These are phyloP conservation scores for Merodon equestris DNA, from an alignment of 2,888 invertebrate genomes.

Conservation along the genomic window DNA sequence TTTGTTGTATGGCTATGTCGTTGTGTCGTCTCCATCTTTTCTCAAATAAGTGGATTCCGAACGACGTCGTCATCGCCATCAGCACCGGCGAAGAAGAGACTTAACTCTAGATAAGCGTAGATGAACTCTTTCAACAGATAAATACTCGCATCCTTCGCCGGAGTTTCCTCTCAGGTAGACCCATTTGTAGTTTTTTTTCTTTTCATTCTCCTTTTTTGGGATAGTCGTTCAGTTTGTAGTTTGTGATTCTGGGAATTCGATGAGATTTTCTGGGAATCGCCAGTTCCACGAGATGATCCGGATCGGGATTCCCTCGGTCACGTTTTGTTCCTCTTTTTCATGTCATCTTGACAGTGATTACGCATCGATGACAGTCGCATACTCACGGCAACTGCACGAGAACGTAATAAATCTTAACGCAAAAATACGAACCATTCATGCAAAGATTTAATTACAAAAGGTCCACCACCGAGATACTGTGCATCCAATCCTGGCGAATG, in stretches of 20 bases:
- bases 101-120: slow-evolving; percentile 55
- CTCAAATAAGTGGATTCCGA: slow-evolving; percentile 23
- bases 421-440: slow-evolving; percentile 58
- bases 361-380: slow-evolving; percentile 14
- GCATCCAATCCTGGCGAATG: slow-evolving; percentile 14
- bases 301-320: slow-evolving; percentile 33
- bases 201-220: slow-evolving; percentile 20
- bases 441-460: slow-evolving; percentile 66
- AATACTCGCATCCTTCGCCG: slow-evolving; percentile 30
- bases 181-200: slow-evolving; percentile 37
- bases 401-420: slow-evolving; percentile 63
- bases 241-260: slow-evolving; percentile 51
- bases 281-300: neutral
- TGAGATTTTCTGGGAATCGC: slow-evolving; percentile 47
- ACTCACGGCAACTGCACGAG: slow-evolving; percentile 14
- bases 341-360: slow-evolving; percentile 28
- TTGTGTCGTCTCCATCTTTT: slow-evolving; percentile 8
- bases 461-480: slow-evolving; percentile 52
- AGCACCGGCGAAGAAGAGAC: slow-evolving; percentile 24
- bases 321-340: slow-evolving; percentile 13
- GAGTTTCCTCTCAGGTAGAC: slow-evolving; percentile 28
- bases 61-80: slow-evolving; percentile 9
- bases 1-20: slow-evolving; percentile 17
- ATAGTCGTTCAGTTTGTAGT: neutral
- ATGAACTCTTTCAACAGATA: slow-evolving; percentile 64